Conservation (phyloP, 2,797 vertebrate species). For the Syngnathus acus region DNA sequence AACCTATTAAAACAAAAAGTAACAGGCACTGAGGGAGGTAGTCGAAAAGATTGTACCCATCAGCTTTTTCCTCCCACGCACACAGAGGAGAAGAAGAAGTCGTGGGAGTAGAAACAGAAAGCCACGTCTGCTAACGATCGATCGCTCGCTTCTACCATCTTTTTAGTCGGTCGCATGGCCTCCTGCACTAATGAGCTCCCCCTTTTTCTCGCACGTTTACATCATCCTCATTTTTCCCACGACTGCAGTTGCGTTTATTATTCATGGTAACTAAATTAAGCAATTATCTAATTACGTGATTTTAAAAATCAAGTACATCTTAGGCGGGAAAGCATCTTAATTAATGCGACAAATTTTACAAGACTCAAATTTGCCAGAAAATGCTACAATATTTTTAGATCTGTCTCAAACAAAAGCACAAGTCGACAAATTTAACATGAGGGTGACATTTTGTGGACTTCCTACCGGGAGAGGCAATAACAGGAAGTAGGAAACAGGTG, state of each 20-base stretch:
- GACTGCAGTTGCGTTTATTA: too few species aligned
- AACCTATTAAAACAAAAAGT: conserved; percentile 18
- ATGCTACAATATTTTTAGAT: background rate
- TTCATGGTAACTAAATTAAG: too few species aligned
- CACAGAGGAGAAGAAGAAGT: conserved; percentile 16
- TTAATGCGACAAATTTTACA: background rate
- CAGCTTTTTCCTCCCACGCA: conserved; percentile 42
- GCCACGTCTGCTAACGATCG: conserved; percentile 44
- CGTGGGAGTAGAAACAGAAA: conserved; percentile 52
- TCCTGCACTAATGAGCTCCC: conserved; percentile 45
- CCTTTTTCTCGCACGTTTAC: background rate
- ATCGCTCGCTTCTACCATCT: conserved; percentile 50
- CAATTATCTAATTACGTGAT: too few species aligned
- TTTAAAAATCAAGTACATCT: background rate
- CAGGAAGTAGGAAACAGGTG: conserved; percentile 71
- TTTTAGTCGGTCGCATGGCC: conserved; percentile 22
- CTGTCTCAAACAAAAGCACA: background rate
- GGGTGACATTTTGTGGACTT: conserved; percentile 27
- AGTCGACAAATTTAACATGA: conserved; percentile 5
- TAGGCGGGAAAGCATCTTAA: background rate
- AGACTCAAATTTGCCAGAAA: background rate
- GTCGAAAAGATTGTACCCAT: conserved; percentile 28
- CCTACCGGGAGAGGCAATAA: conserved; percentile 44
- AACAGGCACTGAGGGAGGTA: conserved; percentile 22
- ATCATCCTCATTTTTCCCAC: background rate